Conservation (phyloP, 2,797 vertebrate species). For the Spea hammondii region DNA sequence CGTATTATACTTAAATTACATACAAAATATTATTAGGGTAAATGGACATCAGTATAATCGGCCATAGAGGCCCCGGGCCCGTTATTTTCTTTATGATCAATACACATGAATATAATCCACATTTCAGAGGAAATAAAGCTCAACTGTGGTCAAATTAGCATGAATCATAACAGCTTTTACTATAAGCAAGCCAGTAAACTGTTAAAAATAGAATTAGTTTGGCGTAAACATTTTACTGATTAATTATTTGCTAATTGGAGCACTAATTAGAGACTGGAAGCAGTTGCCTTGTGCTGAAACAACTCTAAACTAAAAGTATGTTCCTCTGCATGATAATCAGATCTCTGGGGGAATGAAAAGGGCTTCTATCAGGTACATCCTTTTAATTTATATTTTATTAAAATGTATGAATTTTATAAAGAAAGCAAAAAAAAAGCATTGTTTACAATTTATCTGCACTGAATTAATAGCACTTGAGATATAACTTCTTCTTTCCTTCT, state of each 20-base stretch:
- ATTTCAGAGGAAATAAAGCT: conserved; percentile 23
- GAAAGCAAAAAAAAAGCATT: background rate
- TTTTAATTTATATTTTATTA: conserved; percentile 37
- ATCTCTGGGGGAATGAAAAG: conserved; percentile 26
- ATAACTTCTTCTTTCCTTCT: conserved; percentile 13
- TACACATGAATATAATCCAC: conserved; percentile 20
- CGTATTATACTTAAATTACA: background rate
- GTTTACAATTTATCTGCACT: conserved; percentile 26
- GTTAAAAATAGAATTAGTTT: conserved; percentile 22
- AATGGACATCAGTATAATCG: conserved; percentile 22
- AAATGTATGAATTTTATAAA: background rate
- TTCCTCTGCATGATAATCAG: conserved; percentile 35
- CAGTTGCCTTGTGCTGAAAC: conserved; percentile 14
- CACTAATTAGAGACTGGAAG: conserved; percentile 26
- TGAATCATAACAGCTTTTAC: background rate
- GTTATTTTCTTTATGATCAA: conserved; percentile 23
- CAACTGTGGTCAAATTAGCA: background rate
- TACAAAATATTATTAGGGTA: conserved; percentile 17
- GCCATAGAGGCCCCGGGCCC: background rate
- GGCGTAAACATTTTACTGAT: conserved; percentile 28
- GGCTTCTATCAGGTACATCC: conserved; percentile 41
- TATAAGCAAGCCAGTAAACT: background rate
- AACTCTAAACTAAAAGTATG: conserved; percentile 15
- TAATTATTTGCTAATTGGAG: conserved; percentile 20
- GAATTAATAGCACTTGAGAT: conserved; percentile 37